Base-by-base conservation (phyloP, 1,140 invertebrate genomes). In the Apis laboriosa region DNA sequence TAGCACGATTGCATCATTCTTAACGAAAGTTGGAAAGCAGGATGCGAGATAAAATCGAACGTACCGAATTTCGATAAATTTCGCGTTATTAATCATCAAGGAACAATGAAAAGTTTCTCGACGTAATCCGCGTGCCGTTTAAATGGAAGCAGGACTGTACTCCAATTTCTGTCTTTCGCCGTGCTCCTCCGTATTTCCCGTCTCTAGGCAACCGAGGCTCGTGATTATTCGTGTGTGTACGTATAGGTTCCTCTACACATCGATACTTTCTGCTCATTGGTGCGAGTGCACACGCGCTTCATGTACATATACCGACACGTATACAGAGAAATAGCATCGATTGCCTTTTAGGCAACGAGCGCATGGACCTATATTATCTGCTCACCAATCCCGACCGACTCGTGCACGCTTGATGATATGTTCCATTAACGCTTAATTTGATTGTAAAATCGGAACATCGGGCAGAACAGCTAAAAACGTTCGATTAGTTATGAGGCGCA, bases 121-220 rank as follows among this genome's bases (percentile, higher is more conserved):
- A n/a, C 61, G 73, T 24, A 67, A 60, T 60, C 64, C 80, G 80
- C 73, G 74, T 77, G 24, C 80, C 64, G 80, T 15, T 15, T 74
- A 82, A 82, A 82, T 82, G 60, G 61, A 80, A 51, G 71, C 70
- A 77, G 56, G 60, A 88, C 86, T 85, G 76, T 81, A 84, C 68
- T 73, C 72, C 82, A 60, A 64, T 61, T 61, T 77, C 84, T 60
- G 60, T 77, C 68, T 49, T 77, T 77, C 34, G 56, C 43, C 60
- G 58, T 61, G 83, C 61, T 81, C 77, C 80, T 83, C 80, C 83
- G 80, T 63, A 77, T 88, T 88, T 84, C 74, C 79, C 86, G 87
- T 88, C 68, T 87, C 87, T 80, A 86, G 64, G 87, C 87, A 88
- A 88, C 87, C 73, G 53, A 64, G 60, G 77, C 24, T 53, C 64